A percentile compares a stretch with the other conserved stretches of the same genome.
Evolutionary conservation across 2,113 vertebrate genomes (phyloP).

Genomic region (Hystrix brachyura): DNA sequence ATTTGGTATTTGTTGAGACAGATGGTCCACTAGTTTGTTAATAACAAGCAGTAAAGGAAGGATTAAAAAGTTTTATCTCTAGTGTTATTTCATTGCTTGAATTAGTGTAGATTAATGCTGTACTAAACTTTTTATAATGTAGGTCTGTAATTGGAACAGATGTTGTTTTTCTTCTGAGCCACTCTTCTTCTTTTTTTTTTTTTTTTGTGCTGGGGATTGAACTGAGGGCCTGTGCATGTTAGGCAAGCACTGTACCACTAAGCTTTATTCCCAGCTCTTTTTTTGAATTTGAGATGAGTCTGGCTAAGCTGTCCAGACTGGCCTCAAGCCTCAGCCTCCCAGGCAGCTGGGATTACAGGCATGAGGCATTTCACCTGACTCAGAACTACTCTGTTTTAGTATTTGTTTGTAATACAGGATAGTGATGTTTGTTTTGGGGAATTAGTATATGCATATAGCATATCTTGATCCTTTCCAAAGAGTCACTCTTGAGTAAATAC

Average conservation of each 20-base stretch:
- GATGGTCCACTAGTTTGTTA: neutral
- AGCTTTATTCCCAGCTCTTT: neutral
- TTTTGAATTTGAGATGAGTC: neutral
- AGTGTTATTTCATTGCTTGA: neutral
- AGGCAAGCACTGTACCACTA: neutral
- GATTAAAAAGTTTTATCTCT: slow-evolving; percentile 55
- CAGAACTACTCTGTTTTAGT: neutral
- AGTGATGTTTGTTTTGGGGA: neutral
- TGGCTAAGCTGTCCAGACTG: neutral
- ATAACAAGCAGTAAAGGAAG: slow-evolving; percentile 52
- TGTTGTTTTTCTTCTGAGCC: neutral
- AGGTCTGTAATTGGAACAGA: neutral
- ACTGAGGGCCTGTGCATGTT: neutral
- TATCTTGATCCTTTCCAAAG: neutral
- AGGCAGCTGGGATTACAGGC: neutral
- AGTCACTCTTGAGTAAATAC: neutral
- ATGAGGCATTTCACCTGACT: neutral
- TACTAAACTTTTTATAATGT: slow-evolving; percentile 24
- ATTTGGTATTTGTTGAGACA: slow-evolving; percentile 42
- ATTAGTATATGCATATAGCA: neutral
- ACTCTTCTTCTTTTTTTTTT: neutral
- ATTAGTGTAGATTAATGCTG: slow-evolving; percentile 26
- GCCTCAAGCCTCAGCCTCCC: neutral
- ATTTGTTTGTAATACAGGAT: neutral
- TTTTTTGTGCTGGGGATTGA: too few species aligned